Evolutionary conservation across 2,888 invertebrate species (phyloP).

Genomic region (Euplexia lucipara): DNA sequence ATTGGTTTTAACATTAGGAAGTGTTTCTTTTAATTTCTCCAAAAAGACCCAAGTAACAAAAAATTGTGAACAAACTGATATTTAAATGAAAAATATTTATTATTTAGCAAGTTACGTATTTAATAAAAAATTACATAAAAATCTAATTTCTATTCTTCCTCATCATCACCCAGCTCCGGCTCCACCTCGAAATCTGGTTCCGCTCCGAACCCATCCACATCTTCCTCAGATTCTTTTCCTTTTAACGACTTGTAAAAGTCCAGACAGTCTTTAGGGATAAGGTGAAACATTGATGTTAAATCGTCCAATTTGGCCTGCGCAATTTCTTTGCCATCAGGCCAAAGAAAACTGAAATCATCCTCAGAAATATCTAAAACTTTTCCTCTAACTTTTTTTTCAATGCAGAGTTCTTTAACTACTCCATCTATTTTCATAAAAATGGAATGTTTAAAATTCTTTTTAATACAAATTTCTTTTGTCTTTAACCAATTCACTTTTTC

Average conservation of each 20-base stretch:
- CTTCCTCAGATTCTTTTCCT: conserved; percentile 5
- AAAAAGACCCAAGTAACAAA: neutral
- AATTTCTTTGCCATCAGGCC: conserved; percentile 32
- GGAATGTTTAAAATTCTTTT: neutral
- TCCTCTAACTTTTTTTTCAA: neutral
- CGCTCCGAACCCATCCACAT: conserved; percentile 11
- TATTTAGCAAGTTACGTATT: no score
- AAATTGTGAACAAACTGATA: neutral
- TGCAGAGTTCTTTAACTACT: neutral
- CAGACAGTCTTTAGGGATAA: conserved; percentile 19
- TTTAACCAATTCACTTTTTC: neutral
- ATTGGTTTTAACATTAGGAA: neutral
- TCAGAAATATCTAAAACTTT: conserved; percentile 17
- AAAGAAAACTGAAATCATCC: conserved; percentile 24
- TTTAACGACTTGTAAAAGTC: conserved; percentile 25
- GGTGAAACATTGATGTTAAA: conserved; percentile 8
- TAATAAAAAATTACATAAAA: neutral
- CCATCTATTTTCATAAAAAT: conserved; percentile 3
- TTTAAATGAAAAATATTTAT: neutral
- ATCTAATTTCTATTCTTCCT: neutral
- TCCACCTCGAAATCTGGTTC: conserved; percentile 7
- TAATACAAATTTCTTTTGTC: neutral
- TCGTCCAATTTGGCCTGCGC: conserved; percentile 9
- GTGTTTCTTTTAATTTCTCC: neutral
- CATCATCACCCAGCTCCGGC: neutral